Evolutionary conservation across 2,797 vertebrate species (phyloP).

Genomic region (Myotis myotis): DNA sequence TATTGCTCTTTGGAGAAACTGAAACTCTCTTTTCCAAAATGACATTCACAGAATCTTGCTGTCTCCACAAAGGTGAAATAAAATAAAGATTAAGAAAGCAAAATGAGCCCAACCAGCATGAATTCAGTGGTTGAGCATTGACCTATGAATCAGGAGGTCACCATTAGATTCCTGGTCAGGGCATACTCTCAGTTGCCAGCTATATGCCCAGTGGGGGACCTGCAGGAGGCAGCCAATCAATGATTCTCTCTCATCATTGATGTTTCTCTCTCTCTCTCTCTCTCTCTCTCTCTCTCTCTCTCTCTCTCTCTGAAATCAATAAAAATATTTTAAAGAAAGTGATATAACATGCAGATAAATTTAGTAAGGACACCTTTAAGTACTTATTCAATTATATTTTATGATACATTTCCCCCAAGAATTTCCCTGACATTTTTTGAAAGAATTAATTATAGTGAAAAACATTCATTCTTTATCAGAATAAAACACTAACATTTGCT

Average conservation of each 20-base stretch:
- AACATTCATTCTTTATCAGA: slow-evolving; percentile 47
- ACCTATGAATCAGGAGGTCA: too few relatives aligned
- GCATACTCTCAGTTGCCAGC: too few relatives aligned
- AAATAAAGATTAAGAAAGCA: slow-evolving; percentile 32
- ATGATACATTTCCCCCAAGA: neutral
- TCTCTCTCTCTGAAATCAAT: too few relatives aligned
- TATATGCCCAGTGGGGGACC: too few relatives aligned
- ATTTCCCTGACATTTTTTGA: slow-evolving; percentile 19
- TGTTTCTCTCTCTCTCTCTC: too few relatives aligned
- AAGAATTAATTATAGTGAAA: slow-evolving; percentile 30
- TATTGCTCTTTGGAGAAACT: slow-evolving; percentile 42
- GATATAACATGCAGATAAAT: neutral
- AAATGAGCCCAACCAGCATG: too few relatives aligned
- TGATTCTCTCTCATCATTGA: too few relatives aligned
- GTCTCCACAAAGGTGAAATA: neutral
- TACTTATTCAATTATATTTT: slow-evolving; percentile 35
- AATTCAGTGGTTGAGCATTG: too few relatives aligned
- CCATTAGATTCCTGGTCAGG: too few relatives aligned
- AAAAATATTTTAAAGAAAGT: neutral
- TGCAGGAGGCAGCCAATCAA: too few relatives aligned
- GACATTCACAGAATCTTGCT: slow-evolving; percentile 47
- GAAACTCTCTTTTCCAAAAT: slow-evolving; percentile 44
- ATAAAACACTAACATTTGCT: slow-evolving; percentile 41
- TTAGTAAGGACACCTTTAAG: slow-evolving; percentile 41
- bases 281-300: too few relatives aligned